phyloP scores from a whole-genome alignment of 2,888 invertebrate genomes.

The Drosophila mayaguana region DNA sequence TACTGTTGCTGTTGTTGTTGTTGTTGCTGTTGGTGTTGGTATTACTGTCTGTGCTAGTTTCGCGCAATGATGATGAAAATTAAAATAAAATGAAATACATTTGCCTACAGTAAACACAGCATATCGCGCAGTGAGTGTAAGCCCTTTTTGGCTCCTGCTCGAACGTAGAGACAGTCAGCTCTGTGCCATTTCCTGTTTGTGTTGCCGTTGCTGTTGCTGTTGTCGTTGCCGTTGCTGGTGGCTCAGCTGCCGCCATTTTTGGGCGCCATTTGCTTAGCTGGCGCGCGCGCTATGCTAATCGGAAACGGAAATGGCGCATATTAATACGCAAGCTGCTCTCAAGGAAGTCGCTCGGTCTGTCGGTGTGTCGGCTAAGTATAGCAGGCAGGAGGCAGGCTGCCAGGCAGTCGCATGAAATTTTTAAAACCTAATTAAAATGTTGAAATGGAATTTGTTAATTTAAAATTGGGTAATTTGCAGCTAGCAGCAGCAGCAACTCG shows the following conservation, averaged over 20 bases:
- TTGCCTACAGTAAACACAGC: constrained; percentile 61
- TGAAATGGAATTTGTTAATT: constrained; percentile 82
- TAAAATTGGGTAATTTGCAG: constrained; percentile 78
- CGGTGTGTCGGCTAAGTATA: constrained; percentile 47
- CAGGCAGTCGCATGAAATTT: constrained; percentile 74
- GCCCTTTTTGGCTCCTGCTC: constrained; percentile 44
- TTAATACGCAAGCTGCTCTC: constrained; percentile 79
- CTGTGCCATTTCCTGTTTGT: constrained; percentile 77
- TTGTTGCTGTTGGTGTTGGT: constrained; percentile 12
- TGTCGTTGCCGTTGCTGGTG: constrained; percentile 25
- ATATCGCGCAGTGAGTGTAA: constrained; percentile 22
- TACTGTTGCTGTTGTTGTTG: constrained; percentile 14
- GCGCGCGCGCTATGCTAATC: constrained; percentile 75
- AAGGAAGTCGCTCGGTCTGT: constrained; percentile 58
- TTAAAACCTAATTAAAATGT: constrained; percentile 82
- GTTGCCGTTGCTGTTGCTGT: constrained; percentile 38
- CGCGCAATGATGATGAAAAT: constrained; percentile 80
- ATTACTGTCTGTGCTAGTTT: constrained; percentile 70
- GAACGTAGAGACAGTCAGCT: constrained; percentile 70
- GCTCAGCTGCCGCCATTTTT: constrained; percentile 75
- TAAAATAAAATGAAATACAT: constrained; percentile 81
- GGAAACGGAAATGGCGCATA: constrained; percentile 82
- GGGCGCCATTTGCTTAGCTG: constrained; percentile 62
- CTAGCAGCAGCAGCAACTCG: constrained; percentile 32
- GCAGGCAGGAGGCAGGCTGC: constrained; percentile 47